These are phyloP conservation scores for Brachyhypopomus occidentalis DNA, from an alignment of 2,113 vertebrate species.

Conservation along the genomic window DNA sequence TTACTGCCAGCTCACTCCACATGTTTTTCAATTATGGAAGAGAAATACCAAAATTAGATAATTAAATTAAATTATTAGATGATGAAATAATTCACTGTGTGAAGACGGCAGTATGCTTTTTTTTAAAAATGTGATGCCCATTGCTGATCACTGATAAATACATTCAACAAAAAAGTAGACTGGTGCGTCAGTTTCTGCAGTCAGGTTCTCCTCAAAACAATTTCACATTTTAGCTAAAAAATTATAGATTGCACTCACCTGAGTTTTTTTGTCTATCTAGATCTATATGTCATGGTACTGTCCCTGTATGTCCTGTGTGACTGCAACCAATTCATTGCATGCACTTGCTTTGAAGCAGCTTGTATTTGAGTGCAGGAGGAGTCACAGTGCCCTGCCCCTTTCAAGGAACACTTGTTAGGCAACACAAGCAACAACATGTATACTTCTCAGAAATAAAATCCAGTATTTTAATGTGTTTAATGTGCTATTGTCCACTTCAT, in stretches of 20 bases:
- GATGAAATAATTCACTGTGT: neutral
- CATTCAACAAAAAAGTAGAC: neutral
- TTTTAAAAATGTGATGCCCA: neutral
- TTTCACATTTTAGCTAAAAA: neutral
- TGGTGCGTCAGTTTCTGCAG: neutral
- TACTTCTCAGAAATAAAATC: neutral
- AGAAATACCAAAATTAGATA: neutral
- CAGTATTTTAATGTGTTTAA: neutral
- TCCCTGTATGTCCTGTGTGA: neutral
- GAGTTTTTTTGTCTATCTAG: neutral
- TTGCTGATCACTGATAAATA: neutral
- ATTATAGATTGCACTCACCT: slow-evolving; percentile 25
- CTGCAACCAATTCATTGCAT: slow-evolving; percentile 1
- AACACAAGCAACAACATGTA: neutral
- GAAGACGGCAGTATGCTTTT: neutral
- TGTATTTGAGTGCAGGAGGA: slow-evolving; percentile 36
- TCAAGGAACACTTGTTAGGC: slow-evolving; percentile 13
- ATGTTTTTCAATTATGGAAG: neutral
- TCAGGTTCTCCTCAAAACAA: neutral
- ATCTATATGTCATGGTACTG: slow-evolving; percentile 3
- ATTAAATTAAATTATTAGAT: no score
- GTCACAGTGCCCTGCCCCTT: slow-evolving; percentile 33
- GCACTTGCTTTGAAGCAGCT: neutral
- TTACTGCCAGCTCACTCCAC: neutral
- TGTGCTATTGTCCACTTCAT: slow-evolving; percentile 8